Conservation (phyloP, 2,888 invertebrate genomes). For the Shargacucullia verbasci region DNA sequence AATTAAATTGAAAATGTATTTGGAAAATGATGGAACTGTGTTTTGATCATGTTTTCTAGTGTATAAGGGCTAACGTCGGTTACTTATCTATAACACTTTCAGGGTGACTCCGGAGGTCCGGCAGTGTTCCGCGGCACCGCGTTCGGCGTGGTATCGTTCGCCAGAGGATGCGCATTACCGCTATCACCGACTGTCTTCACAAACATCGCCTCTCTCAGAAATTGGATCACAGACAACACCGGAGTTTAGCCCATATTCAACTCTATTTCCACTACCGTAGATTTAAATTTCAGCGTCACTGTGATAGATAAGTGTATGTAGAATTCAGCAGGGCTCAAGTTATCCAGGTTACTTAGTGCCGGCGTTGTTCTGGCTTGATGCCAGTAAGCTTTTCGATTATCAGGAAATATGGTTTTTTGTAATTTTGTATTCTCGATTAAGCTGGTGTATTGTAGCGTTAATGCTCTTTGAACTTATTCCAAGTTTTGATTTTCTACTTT, state of each 20-base stretch:
- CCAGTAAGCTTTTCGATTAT: slow-evolving; percentile 43
- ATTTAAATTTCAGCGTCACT: slow-evolving; percentile 51
- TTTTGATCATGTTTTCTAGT: no score
- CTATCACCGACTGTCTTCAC: slow-evolving; percentile 86
- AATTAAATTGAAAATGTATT: no score
- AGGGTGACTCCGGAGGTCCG: slow-evolving; percentile 87
- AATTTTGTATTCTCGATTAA: slow-evolving; percentile 31
- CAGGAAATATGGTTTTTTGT: slow-evolving; percentile 42
- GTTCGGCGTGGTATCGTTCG: slow-evolving; percentile 84
- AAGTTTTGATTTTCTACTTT: slow-evolving; percentile 14
- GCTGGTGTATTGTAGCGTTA: slow-evolving; percentile 17
- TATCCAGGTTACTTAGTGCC: slow-evolving; percentile 29
- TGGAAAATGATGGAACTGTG: no score
- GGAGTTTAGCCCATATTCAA: slow-evolving; percentile 69
- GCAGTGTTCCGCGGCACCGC: slow-evolving; percentile 84
- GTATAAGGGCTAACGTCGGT: background rate
- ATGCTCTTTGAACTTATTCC: slow-evolving; percentile 18
- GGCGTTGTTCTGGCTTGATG: slow-evolving; percentile 29
- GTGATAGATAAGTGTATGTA: slow-evolving; percentile 67
- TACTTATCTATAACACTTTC: slow-evolving; percentile 49
- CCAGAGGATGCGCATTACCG: slow-evolving; percentile 84
- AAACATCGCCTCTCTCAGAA: slow-evolving; percentile 79
- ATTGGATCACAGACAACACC: slow-evolving; percentile 82
- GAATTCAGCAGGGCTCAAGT: slow-evolving; percentile 43
- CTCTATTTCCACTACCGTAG: slow-evolving; percentile 39